Evolutionary conservation across 2,113 vertebrate genomes (phyloP).

Genomic region (Mustela nigripes): DNA sequence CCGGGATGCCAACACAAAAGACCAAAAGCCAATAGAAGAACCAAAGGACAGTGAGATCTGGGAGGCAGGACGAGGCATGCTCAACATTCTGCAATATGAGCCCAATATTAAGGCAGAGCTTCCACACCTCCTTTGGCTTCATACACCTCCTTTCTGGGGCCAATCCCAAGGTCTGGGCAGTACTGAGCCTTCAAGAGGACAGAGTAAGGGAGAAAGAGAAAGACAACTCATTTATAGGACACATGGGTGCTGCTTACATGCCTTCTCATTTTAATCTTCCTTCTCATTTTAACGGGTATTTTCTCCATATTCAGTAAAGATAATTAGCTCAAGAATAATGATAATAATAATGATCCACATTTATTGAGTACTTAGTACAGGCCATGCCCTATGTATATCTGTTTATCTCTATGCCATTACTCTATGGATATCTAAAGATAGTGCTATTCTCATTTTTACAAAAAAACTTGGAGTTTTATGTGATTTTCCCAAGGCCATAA

Average conservation of each 20-base stretch:
- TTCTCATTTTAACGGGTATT: background rate
- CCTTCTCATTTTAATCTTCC: background rate
- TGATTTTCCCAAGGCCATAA: background rate
- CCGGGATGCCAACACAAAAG: background rate
- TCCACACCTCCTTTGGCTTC: background rate
- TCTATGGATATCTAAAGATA: background rate
- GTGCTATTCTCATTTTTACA: background rate
- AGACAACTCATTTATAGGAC: background rate
- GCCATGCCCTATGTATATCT: too few relatives aligned
- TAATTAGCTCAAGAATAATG: background rate
- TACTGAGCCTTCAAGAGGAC: background rate
- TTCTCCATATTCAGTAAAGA: constrained; percentile 11
- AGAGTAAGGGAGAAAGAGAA: background rate
- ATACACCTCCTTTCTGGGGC: background rate
- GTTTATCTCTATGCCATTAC: background rate
- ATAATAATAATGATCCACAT: background rate
- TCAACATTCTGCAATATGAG: background rate
- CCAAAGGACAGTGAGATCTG: background rate
- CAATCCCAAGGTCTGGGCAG: background rate
- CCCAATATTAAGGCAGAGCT: background rate
- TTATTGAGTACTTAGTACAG: background rate
- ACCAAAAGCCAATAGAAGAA: background rate
- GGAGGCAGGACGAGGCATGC: background rate
- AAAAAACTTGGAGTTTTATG: background rate
- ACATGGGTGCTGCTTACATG: background rate